Evolutionary conservation across 2,797 vertebrate genomes (phyloP).

Genomic region (Chloroceryle inda): DNA sequence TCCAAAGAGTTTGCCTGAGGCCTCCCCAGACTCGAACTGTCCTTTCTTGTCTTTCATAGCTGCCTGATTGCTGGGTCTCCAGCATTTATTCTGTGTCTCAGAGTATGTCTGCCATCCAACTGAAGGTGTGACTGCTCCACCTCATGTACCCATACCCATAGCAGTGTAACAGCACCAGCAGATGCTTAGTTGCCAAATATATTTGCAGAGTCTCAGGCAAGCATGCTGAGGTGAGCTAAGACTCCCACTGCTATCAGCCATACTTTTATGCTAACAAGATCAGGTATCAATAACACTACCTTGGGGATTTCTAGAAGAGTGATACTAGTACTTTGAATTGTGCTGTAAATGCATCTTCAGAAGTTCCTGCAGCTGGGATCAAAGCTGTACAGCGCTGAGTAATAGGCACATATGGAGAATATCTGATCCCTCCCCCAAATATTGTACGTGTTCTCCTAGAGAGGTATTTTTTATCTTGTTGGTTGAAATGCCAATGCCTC

Average conservation of each 20-base stretch:
- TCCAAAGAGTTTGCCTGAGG: slow-evolving; percentile 26
- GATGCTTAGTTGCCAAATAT: neutral
- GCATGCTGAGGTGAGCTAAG: neutral
- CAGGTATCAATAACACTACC: neutral
- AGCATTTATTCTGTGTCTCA: neutral
- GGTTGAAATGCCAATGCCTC: neutral
- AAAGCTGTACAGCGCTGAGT: neutral
- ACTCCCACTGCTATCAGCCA: neutral
- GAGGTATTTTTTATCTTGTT: neutral
- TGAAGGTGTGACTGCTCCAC: neutral
- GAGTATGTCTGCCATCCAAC: neutral
- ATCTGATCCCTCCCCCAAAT: neutral
- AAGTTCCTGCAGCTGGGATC: neutral
- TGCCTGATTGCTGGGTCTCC: neutral
- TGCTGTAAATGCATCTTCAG: neutral
- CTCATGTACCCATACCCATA: neutral
- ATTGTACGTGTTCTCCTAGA: neutral
- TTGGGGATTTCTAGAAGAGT: neutral
- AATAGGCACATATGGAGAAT: neutral
- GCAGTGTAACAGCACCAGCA: neutral
- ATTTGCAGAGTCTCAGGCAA: neutral
- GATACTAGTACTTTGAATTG: neutral
- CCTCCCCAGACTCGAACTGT: slow-evolving; percentile 5
- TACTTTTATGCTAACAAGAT: neutral
- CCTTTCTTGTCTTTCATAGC: neutral